Evolutionary conservation across 1,140 invertebrate genomes (phyloP).

Genomic region (Coboldia fuscipes): DNA sequence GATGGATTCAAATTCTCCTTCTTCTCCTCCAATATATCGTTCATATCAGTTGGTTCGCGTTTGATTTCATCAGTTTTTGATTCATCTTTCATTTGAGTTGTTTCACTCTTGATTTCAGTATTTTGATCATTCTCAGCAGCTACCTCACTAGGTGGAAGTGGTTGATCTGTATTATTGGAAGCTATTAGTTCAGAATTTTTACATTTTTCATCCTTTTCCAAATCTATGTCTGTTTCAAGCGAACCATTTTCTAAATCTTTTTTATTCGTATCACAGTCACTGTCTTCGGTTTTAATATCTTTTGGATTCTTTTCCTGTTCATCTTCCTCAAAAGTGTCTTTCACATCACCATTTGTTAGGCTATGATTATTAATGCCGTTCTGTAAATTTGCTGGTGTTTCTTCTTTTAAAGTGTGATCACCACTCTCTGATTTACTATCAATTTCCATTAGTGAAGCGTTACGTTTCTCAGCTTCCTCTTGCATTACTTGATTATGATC

Average conservation of each 20-base stretch:
- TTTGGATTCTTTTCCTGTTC: neutral
- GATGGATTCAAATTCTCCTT: constrained; percentile 22
- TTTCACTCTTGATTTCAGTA: constrained; percentile 6
- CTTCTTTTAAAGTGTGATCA: neutral
- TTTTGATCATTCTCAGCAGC: constrained; percentile 21
- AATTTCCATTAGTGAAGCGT: too few relatives aligned
- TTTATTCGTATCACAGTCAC: constrained; percentile 1
- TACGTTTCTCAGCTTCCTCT: neutral
- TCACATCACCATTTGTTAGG: neutral
- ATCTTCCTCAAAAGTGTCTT: neutral
- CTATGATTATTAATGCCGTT: neutral
- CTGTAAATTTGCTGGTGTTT: neutral
- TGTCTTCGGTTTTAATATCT: neutral
- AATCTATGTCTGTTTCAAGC: neutral
- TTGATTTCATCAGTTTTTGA: constrained; percentile 26
- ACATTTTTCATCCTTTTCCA: constrained; percentile 12
- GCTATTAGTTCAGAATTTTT: constrained; percentile 18
- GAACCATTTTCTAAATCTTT: neutral
- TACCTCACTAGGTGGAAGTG: neutral
- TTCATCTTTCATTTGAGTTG: constrained; percentile 9
- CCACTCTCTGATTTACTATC: too few relatives aligned
- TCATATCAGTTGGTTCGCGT: constrained; percentile 23
- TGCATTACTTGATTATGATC: neutral
- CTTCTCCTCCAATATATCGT: constrained; percentile 26
- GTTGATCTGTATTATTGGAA: constrained; percentile 4